phyloP scores from a whole-genome alignment of 2,888 invertebrate species.

The Hydrotaea diabolus region DNA sequence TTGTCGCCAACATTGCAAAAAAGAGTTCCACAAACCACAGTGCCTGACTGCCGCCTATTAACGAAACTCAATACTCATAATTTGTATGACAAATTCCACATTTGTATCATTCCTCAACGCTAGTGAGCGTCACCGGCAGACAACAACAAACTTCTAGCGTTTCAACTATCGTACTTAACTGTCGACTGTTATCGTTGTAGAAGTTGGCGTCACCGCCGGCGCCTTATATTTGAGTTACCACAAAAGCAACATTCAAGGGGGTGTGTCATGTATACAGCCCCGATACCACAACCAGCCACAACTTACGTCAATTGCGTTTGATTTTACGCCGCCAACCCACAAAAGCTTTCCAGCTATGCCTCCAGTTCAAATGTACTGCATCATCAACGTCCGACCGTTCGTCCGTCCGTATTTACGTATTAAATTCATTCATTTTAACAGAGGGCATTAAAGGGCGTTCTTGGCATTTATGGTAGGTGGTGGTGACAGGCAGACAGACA shows the following conservation, averaged over 20 bases:
- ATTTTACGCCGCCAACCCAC: background rate
- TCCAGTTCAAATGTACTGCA: background rate
- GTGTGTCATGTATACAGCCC: background rate
- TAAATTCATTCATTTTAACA: conserved; percentile 41
- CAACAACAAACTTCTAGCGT: background rate
- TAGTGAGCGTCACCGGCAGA: background rate
- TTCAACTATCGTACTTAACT: background rate
- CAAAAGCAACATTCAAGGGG: background rate
- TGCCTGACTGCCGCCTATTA: background rate
- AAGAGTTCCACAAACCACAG: conserved; percentile 1
- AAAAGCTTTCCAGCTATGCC: background rate
- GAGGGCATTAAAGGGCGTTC: conserved; percentile 61
- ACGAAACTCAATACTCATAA: conserved; percentile 1
- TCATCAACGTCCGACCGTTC: background rate
- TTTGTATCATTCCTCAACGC: background rate
- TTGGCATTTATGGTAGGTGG: background rate
- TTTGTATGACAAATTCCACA: background rate
- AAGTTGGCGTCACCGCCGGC: too few species aligned
- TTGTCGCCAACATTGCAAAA: background rate
- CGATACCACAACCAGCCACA: background rate
- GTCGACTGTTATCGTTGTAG: background rate
- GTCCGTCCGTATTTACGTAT: background rate
- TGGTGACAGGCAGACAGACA: too few species aligned
- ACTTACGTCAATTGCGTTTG: background rate
- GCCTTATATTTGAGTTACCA: conserved; percentile 8